Percentiles rank a stretch among this genome's conserved stretches.
These are phyloP conservation scores for Carollia perspicillata DNA, from an alignment of 2,113 vertebrate species.

Conservation along the genomic window DNA sequence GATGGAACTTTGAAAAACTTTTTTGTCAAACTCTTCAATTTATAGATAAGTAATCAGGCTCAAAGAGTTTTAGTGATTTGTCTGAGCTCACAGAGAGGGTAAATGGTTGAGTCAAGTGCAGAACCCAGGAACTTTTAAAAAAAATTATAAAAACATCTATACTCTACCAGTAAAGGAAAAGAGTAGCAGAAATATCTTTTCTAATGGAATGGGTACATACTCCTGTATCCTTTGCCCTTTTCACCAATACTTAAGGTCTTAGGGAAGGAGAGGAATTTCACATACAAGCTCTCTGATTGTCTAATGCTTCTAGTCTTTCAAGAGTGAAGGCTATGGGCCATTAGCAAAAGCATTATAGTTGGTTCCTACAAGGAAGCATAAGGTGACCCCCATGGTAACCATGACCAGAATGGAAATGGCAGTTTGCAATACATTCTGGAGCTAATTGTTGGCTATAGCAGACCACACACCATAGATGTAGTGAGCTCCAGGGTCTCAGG, in stretches of 20 bases:
- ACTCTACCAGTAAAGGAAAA: not conserved
- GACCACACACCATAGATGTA: not conserved
- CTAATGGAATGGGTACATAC: not conserved
- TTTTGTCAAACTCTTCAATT: not conserved
- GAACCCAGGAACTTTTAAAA: not conserved
- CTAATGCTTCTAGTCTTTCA: not conserved
- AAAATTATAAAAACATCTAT: not conserved
- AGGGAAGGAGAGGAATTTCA: constrained; percentile 9
- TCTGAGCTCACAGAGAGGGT: not conserved
- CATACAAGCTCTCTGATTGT: not conserved
- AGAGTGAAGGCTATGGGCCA: not conserved
- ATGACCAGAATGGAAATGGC: constrained; percentile 19
- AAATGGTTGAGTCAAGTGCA: not conserved
- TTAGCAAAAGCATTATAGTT: constrained; percentile 43
- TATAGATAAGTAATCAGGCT: not conserved
- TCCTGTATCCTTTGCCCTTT: not conserved
- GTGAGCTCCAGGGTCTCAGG: constrained; percentile 24
- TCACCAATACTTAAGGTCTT: not conserved
- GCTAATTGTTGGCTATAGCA: constrained; percentile 24
- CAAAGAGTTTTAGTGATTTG: not conserved
- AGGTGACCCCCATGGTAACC: constrained; percentile 39
- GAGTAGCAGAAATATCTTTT: not conserved
- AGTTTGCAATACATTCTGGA: not conserved
- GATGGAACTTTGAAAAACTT: not conserved
- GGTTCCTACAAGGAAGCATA: constrained; percentile 37